Base-by-base conservation (phyloP, 2,888 invertebrate species). In the Drosophila ustulata region DNA sequence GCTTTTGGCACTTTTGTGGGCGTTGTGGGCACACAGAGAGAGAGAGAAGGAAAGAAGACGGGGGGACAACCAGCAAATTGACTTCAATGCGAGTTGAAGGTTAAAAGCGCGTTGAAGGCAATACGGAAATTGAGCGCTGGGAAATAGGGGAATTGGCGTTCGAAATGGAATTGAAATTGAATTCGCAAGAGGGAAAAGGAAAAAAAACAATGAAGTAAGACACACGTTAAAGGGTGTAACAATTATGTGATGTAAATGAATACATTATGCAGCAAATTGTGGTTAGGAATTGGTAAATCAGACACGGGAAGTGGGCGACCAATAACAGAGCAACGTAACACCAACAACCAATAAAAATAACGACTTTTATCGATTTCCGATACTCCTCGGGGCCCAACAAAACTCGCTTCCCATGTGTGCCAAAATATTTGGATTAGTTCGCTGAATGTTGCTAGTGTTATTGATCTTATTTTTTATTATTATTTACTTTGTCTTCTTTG, bases 11-110 rank as follows among this genome's bases (percentile, higher is more conserved):
- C 52, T 57, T 67, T 66, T 66, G 75, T 64, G 71, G 62, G 51
- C 57, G 52, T 52, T 43, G 41, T 52, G 43, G 39, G 34, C 8
- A 45, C n/a, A n/a, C 34, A 55, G 37, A 45, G n/a, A 30, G 34
- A 49, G 46, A 53, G 45, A 34, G 26, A 6, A 37, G 6, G 34
- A 23, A 23, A 8, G 11, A 7, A 3, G 23, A 11, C 11, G 43
- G 18, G 18, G 37, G 25, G 51, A 57, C 32, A 68, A 70, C 56
- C 11, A 63, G 39, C 71, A 82, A 86, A 85, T 77, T 84, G 79
- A 76, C 75, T 84, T 84, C 79, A 88, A 84, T 88, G 82, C 88
- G 89, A 85, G 85, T 89, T 85, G 89, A 85, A 89, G 85, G 85
- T 87, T 84, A 85, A 18, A 18, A 77, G 71, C 81, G 66, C 73